Evolutionary conservation across 2,888 invertebrate genomes (phyloP).

Genomic region (Lissonota sp.): DNA sequence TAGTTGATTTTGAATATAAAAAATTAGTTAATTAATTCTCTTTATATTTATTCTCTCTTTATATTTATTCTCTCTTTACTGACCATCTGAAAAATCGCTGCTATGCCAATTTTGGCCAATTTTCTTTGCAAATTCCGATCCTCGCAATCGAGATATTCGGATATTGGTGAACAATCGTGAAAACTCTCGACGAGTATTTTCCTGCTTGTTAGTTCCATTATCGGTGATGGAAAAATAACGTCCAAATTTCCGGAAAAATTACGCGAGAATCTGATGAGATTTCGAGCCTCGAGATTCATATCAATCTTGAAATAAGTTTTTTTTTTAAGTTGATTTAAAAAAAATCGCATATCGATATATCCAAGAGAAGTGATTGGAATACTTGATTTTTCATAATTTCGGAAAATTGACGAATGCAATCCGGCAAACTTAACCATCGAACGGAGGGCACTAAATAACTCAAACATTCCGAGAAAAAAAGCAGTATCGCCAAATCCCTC

Average conservation of each 20-base stretch:
- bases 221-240: conserved; percentile 83
- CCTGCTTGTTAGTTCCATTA: conserved; percentile 79
- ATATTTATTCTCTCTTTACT: neutral
- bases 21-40: neutral
- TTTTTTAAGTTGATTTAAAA: no score
- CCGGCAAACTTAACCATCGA: conserved; percentile 83
- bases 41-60: neutral
- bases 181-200: conserved; percentile 84
- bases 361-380: conserved; percentile 36
- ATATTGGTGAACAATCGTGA: conserved; percentile 82
- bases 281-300: conserved; percentile 83
- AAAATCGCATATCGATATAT: no score
- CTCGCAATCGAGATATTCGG: conserved; percentile 74
- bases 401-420: conserved; percentile 84
- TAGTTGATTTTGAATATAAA: neutral
- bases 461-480: conserved; percentile 73
- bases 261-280: conserved; percentile 81
- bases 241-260: conserved; percentile 80
- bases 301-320: conserved; percentile 79
- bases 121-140: conserved; percentile 69
- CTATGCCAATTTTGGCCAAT: conserved; percentile 83
- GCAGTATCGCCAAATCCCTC: conserved; percentile 83
- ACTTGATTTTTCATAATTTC: conserved; percentile 83
- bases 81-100: conserved; percentile 84
- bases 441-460: conserved; percentile 80